Percentiles rank a stretch among this genome's conserved stretches.
These are phyloP conservation scores for Cyphomyrmex costatus DNA, from an alignment of 1,140 invertebrate species.

Conservation along the genomic window DNA sequence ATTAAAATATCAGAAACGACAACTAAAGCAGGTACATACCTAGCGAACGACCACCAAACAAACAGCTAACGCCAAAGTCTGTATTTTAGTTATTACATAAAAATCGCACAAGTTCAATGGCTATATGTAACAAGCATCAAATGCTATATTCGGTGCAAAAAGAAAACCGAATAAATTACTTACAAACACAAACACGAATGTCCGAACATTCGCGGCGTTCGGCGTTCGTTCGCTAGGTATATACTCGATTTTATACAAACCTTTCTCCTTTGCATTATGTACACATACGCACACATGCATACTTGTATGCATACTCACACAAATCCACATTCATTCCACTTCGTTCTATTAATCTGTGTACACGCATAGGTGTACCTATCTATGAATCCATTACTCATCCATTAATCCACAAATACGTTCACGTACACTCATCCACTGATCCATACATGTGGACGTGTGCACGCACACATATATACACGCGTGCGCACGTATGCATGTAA, in stretches of 20 bases:
- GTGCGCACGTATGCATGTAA: not conserved
- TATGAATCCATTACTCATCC: not conserved
- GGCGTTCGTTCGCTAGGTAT: no score
- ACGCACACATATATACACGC: not conserved
- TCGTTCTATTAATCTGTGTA: not conserved
- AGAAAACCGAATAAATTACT: no score
- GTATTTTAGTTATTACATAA: no score
- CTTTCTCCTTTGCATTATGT: not conserved
- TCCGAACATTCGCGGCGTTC: no score
- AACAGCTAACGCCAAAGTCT: no score
- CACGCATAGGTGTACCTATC: not conserved
- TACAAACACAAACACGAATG: no score
- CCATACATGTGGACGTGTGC: not conserved
- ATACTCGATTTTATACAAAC: not conserved
- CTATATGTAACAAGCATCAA: no score
- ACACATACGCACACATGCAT: not conserved
- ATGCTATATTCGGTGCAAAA: no score
- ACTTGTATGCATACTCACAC: not conserved
- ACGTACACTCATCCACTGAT: not conserved
- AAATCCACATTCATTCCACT: not conserved
- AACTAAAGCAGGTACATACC: no score
- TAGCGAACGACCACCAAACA: no score
- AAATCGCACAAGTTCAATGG: no score
- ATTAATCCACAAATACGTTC: not conserved
- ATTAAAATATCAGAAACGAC: slow-evolving; percentile 25